Percentiles rank a stretch among this genome's conserved stretches.
These are phyloP conservation scores for Agrochola lota DNA, from an alignment of 2,888 invertebrate genomes.

Conservation along the genomic window DNA sequence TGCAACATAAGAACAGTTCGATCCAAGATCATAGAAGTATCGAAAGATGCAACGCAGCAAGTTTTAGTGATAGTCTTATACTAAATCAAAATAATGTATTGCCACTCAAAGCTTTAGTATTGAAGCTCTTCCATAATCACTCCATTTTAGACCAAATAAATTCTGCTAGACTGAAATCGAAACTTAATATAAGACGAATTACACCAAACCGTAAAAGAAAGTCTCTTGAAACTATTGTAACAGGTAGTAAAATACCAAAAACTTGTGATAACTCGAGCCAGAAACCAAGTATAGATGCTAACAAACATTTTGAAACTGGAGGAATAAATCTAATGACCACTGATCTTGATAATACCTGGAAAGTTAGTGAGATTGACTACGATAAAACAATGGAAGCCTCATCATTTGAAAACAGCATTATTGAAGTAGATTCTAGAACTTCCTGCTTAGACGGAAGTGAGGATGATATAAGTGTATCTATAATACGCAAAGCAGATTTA, in stretches of 20 bases:
- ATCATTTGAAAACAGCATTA: constrained; percentile 12
- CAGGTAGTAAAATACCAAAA: constrained; percentile 42
- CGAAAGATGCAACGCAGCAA: not conserved
- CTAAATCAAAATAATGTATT: constrained; percentile 32
- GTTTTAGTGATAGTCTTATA: constrained; percentile 9
- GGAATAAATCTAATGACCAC: not conserved
- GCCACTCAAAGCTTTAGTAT: constrained; percentile 48
- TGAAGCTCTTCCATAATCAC: constrained; percentile 58
- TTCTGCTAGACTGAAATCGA: constrained; percentile 26
- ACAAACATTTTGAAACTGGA: not conserved
- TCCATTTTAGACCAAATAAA: constrained; percentile 25
- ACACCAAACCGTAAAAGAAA: constrained; percentile 45
- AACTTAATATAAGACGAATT: constrained; percentile 15
- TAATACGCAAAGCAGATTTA: constrained; percentile 23
- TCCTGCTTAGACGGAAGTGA: constrained; percentile 19
- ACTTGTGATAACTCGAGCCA: not conserved
- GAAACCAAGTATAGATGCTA: not conserved
- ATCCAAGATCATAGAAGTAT: constrained; percentile 3
- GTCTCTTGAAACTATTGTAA: constrained; percentile 32
- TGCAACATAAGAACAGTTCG: constrained; percentile 18
- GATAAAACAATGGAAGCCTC: constrained; percentile 9
- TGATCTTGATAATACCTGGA: constrained; percentile 3
- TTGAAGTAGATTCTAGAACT: constrained; percentile 32
- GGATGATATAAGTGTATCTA: constrained; percentile 26
- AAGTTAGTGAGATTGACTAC: not conserved